phyloP scores from a whole-genome alignment of 2,113 vertebrate genomes.

The Motacilla alba region DNA sequence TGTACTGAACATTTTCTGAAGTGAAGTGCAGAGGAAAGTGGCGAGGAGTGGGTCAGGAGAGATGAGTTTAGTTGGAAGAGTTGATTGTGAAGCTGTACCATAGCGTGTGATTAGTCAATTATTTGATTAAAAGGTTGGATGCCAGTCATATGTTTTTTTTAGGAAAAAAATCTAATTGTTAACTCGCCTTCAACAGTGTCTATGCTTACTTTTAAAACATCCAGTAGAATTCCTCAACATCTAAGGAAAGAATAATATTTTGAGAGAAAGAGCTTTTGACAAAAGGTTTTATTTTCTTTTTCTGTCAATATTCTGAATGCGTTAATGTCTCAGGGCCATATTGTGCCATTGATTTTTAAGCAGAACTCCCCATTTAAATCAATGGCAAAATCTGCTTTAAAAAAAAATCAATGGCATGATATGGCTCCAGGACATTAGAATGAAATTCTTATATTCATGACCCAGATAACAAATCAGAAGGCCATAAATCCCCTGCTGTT shows the following conservation, averaged over 20 bases:
- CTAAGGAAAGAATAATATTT: constrained; percentile 27
- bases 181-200: constrained; percentile 49
- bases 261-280: constrained; percentile 32
- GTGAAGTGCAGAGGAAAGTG: constrained; percentile 28
- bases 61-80: constrained; percentile 66
- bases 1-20: constrained; percentile 57
- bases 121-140: constrained; percentile 83
- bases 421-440: constrained; percentile 42
- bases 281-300: constrained; percentile 46
- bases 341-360: constrained; percentile 60
- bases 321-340: constrained; percentile 58
- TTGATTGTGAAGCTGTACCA: constrained; percentile 74
- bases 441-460: constrained; percentile 63
- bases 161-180: background rate
- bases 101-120: constrained; percentile 83
- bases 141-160: constrained; percentile 26
- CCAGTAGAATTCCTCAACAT: constrained; percentile 24
- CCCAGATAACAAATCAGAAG: constrained; percentile 46
- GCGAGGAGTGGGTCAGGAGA: background rate
- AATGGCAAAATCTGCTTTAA: constrained; percentile 57
- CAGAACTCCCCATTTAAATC: constrained; percentile 56
- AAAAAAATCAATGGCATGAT: constrained; percentile 61
- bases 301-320: constrained; percentile 52
- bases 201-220: constrained; percentile 48
- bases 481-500: constrained; percentile 41